Base-by-base conservation (phyloP, 1,140 invertebrate genomes). In the Drosophila tristis region DNA sequence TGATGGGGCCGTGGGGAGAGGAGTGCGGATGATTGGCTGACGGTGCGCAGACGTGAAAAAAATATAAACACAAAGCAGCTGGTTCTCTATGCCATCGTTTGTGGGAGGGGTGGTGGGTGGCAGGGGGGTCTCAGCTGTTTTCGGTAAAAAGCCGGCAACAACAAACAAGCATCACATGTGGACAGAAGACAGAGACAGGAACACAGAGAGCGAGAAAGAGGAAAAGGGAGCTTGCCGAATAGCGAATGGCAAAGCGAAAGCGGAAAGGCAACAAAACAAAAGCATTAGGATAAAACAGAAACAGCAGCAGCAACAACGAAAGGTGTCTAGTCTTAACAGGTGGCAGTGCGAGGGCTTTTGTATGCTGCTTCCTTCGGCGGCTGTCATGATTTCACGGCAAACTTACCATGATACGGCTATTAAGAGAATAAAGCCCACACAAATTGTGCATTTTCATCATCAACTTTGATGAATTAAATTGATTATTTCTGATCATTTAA, bases 31-130 rank as follows among this genome's bases (percentile, higher is more conserved):
- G 4, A 39, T 39, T 39, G 25, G 35, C 31, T 39, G 23, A 31
- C 49, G 43, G 13, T 63, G 82, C 82, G 82, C 82, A 89, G 63
- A 67, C 66, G 43, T 42, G 48, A 43, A 79, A 81, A 71, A 86
- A 86, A 87, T 78, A 87, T 87, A 87, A 87, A 87, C 82, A 87
- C 79, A 82, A 87, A 87, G 82, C 82, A 87, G 82, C 82, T 87
- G 82, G 55, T 56, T 53, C 35, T 2, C 35, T 39, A 13, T 39
- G 35, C 35, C 11, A 5, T 1, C 11, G 35, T 13, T 39, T 11
- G 11, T 5, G 0, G 61, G 44, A 49, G 9, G 35, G 9, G 35
- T 0, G 59, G 48, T 26, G 61, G 48, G 55, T 4, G 11, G 35
- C 4, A 0, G 11, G 61, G 44, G 50, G 59, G 45, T 35, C 82